Evolutionary conservation across 2,888 invertebrate species (phyloP).

Genomic region (Drosophila stalkeri): DNA sequence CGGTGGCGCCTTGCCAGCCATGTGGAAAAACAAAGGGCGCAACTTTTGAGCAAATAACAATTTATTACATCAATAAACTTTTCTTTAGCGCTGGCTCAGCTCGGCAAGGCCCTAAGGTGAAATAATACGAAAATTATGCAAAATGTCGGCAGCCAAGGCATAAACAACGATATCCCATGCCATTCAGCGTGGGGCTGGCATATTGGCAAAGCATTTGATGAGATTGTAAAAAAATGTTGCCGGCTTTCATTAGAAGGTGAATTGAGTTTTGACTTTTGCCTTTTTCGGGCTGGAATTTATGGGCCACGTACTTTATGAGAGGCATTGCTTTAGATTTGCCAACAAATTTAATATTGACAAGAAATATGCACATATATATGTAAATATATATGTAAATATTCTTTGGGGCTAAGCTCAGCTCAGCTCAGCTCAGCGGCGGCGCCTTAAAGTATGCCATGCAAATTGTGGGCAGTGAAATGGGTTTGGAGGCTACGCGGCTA

Average conservation of each 20-base stretch:
- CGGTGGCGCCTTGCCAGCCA: constrained; percentile 61
- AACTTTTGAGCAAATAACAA: constrained; percentile 71
- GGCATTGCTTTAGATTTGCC: constrained; percentile 20
- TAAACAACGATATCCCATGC: constrained; percentile 55
- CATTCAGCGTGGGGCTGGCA: constrained; percentile 20
- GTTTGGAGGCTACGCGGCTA: neutral
- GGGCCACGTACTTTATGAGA: constrained; percentile 33
- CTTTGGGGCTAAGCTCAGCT: constrained; percentile 8
- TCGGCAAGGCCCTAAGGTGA: constrained; percentile 66
- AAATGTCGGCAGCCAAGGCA: constrained; percentile 44
- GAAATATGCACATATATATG: neutral
- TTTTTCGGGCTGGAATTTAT: constrained; percentile 39
- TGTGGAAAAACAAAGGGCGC: constrained; percentile 72
- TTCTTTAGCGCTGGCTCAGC: constrained; percentile 28
- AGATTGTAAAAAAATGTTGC: constrained; percentile 65
- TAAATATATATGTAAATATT: neutral
- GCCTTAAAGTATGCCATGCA: constrained; percentile 53
- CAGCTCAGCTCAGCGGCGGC: constrained; percentile 13
- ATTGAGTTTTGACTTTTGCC: constrained; percentile 48
- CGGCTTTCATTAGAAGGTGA: constrained; percentile 70
- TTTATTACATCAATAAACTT: constrained; percentile 76
- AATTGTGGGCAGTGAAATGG: constrained; percentile 12
- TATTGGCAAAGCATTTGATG: constrained; percentile 57
- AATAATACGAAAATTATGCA: constrained; percentile 80
- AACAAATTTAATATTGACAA: constrained; percentile 6